Percentiles rank a stretch among this genome's conserved stretches.
Conservation (phyloP, 2,797 vertebrate species). For the Tadarida brasiliensis region DNA sequence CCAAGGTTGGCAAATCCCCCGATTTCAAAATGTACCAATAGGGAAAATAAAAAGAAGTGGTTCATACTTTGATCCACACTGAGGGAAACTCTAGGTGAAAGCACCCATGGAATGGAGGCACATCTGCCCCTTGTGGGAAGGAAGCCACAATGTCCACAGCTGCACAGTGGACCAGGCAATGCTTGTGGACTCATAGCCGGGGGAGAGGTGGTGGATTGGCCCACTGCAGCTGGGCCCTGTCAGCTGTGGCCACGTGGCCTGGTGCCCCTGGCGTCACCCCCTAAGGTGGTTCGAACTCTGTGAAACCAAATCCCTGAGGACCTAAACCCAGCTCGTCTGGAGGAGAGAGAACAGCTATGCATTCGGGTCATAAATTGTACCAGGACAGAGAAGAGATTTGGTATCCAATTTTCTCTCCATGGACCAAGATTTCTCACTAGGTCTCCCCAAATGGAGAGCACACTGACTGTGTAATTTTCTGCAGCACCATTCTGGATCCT, state of each 20-base stretch:
- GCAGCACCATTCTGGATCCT: not conserved
- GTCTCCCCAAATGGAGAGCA: not conserved
- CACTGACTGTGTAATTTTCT: not conserved
- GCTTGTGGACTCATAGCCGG: no score
- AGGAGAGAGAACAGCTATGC: no score
- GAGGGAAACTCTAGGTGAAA: not conserved
- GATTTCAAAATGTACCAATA: not conserved
- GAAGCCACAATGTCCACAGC: accelerated
- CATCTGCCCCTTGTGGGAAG: no score
- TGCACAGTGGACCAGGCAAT: not conserved
- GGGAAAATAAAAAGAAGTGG: not conserved
- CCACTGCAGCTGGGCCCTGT: not conserved
- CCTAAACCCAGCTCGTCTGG: not conserved
- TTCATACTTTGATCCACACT: not conserved
- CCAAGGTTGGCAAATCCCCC: not conserved
- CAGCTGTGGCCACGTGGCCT: not conserved
- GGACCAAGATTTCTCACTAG: not conserved
- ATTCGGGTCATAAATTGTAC: not conserved
- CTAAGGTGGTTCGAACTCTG: not conserved
- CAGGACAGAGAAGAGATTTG: not conserved
- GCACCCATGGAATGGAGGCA: not conserved
- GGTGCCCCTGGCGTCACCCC: not conserved
- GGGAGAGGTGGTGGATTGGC: accelerated
- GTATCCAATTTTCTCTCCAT: not conserved
- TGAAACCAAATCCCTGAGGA: not conserved